phyloP scores from a whole-genome alignment of 2,888 invertebrate genomes.

The Amorpha juglandis region DNA sequence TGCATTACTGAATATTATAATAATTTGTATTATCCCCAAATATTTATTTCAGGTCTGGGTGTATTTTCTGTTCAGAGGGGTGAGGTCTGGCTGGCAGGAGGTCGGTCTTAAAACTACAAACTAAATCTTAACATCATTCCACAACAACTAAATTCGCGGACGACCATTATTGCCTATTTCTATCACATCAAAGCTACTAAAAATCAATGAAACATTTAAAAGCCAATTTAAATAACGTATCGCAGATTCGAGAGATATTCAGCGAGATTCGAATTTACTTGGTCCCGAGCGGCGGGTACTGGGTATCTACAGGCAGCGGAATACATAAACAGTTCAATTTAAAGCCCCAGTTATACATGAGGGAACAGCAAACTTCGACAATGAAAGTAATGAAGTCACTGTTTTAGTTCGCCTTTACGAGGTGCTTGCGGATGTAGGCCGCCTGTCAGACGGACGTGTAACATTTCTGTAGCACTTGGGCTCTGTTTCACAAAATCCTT shows the following conservation, averaged over 20 bases:
- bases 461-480: neutral
- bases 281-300: conserved; percentile 43
- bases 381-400: conserved; percentile 55
- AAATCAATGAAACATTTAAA: conserved; percentile 4
- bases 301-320: conserved; percentile 42
- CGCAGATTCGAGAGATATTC: conserved; percentile 8
- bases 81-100: too few relatives aligned
- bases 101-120: too few relatives aligned
- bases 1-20: neutral
- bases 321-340: conserved; percentile 68
- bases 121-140: too few relatives aligned
- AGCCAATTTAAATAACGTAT: neutral
- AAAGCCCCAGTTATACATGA: conserved; percentile 53
- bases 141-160: neutral
- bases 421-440: conserved; percentile 44
- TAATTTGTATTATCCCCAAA: too few relatives aligned
- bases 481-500: too few relatives aligned
- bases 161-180: neutral
- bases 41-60: too few relatives aligned
- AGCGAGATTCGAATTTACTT: conserved; percentile 18
- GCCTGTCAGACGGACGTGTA: conserved; percentile 37
- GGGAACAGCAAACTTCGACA: conserved; percentile 53
- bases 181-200: neutral
- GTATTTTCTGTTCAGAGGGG: too few relatives aligned
- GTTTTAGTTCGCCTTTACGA: conserved; percentile 56